These are phyloP conservation scores for Perca schrenkii DNA, from an alignment of 2,113 vertebrate genomes.

Conservation along the genomic window DNA sequence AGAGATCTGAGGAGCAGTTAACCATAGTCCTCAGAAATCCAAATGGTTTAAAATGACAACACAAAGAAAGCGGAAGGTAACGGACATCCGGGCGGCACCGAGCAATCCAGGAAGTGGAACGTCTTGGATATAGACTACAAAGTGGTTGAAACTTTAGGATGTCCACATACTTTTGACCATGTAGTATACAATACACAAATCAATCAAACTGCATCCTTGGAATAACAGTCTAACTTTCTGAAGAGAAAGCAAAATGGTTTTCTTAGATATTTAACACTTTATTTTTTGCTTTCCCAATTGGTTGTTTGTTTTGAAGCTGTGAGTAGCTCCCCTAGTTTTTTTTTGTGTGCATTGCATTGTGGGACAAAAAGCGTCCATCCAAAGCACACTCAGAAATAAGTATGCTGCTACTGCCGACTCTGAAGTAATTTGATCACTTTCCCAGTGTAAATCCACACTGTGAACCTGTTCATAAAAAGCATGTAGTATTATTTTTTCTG, in stretches of 20 bases:
- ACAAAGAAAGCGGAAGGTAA: no score
- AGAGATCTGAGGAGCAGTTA: no score
- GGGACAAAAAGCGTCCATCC: not conserved
- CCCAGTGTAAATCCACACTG: not conserved
- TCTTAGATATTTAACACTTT: not conserved
- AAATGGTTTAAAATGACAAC: no score
- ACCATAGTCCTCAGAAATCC: no score
- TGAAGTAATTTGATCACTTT: not conserved
- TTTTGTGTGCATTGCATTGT: not conserved
- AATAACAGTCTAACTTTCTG: not conserved
- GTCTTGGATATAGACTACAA: no score
- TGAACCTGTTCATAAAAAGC: slow-evolving; percentile 1
- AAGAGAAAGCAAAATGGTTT: not conserved
- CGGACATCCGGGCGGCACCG: no score
- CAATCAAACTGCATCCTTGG: not conserved
- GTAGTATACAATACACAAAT: no score
- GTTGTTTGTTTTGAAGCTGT: not conserved
- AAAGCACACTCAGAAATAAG: not conserved
- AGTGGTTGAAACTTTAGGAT: no score
- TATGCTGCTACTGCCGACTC: not conserved
- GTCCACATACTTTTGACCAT: not conserved
- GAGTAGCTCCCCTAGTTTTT: not conserved
- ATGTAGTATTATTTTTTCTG: not conserved
- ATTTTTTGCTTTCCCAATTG: not conserved
- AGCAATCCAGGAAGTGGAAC: no score